Evolutionary conservation across 2,797 vertebrate species (phyloP).

Genomic region (Hafferia zeledoni): DNA sequence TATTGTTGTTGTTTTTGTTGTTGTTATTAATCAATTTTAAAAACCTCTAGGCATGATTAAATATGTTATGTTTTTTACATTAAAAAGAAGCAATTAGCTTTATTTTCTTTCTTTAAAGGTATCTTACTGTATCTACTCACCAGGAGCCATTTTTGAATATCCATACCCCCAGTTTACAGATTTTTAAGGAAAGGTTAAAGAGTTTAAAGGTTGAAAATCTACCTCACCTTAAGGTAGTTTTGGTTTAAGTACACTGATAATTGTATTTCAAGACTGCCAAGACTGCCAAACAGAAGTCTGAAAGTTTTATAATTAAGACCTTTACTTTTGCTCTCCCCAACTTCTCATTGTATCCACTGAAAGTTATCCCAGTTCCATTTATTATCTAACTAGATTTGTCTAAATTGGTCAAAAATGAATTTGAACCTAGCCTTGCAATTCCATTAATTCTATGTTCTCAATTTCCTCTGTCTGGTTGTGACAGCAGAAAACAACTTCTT

Average conservation of each 20-base stretch:
- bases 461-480: not conserved
- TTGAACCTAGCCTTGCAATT: not conserved
- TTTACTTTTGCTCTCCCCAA: not conserved
- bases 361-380: not conserved
- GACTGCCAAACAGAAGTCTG: not conserved
- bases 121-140: not conserved
- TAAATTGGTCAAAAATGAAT: not conserved
- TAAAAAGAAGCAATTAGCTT: constrained; percentile 27
- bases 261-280: not conserved
- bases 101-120: constrained; percentile 18
- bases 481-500: not conserved
- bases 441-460: not conserved
- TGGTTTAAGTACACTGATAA: not conserved
- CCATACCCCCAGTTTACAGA: not conserved
- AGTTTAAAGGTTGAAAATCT: not conserved
- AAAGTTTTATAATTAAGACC: not conserved
- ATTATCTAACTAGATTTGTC: not conserved
- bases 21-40: not conserved
- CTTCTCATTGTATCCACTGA: not conserved
- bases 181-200: not conserved
- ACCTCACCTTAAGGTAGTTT: not conserved
- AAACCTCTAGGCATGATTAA: not conserved
- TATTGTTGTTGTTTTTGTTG: not conserved
- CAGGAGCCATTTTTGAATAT: not conserved
- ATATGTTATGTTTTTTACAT: not conserved